A percentile compares a stretch with the other conserved stretches of the same genome.
Evolutionary conservation across 2,113 vertebrate genomes (phyloP).

Genomic region (Trogon surrucura): DNA sequence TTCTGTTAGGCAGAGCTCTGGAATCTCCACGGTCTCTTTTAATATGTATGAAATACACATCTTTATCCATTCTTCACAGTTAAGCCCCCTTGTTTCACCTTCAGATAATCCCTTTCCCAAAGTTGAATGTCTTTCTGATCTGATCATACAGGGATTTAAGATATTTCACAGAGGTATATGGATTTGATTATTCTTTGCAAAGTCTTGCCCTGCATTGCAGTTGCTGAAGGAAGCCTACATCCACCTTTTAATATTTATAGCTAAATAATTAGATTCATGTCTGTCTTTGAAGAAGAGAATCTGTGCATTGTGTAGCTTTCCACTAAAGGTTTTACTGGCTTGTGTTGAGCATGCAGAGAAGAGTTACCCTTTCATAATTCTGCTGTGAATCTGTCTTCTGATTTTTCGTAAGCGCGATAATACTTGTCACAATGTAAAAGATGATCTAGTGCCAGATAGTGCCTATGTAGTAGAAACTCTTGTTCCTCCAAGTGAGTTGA

Average conservation of each 20-base stretch:
- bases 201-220: not conserved
- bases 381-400: not conserved
- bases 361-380: not conserved
- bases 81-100: conserved; percentile 4
- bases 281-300: not conserved
- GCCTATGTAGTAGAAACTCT: not conserved
- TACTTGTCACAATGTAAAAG: not conserved
- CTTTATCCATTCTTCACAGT: not conserved
- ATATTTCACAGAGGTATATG: not conserved
- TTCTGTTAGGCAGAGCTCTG: not conserved
- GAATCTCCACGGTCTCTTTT: not conserved
- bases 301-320: not conserved
- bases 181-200: not conserved
- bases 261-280: not conserved
- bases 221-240: not conserved
- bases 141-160: not conserved
- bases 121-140: not conserved
- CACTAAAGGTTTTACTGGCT: not conserved
- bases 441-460: not conserved
- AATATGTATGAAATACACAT: not conserved
- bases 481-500: not conserved
- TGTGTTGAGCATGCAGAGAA: not conserved
- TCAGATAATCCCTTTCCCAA: not conserved
- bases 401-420: not conserved
- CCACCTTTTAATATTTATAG: not conserved